Evolutionary conservation across 2,888 invertebrate genomes (phyloP), one percentile per base, ranked within the genome.

Genomic region (Phyllotreta cruciferae): DNA sequence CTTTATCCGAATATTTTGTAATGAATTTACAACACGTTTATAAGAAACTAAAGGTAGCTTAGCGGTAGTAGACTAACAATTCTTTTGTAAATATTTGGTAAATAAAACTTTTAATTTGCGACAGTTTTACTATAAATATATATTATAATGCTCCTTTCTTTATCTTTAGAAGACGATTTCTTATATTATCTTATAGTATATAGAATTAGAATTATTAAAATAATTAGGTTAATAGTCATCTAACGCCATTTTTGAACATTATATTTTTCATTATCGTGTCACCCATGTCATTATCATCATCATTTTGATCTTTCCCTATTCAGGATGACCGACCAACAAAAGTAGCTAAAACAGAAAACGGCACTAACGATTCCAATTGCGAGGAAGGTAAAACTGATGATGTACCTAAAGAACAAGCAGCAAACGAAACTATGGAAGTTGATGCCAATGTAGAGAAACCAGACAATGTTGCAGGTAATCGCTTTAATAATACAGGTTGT

Each of bases 271-370:
- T 42, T 56, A 44, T 13, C n/a, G 3, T 41, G 1, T n/a, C 41
- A 11, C 14, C 56, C 42, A 39, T 37, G 10, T 45, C 58, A 53
- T 63, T 24, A 42, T 54, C 63, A 63, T 63, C 47, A 42, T 60
- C 52, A 50, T 42, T 44, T 52, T 41, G 42, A 42, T 62, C 34
- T 62, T 56, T 56, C 34, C 56, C 52, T 35, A 49, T 73, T 62
- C 71, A 79, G 78, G 79, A 73, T 57, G 80, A 73, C 60, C 81
- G 83, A 68, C 86, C 86, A 24, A 79, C 85, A 34, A 86, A 86
- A 80, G 77, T 86, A 49, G 80, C 83, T 14, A 86, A 87, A 78
- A 85, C 84, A 67, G 83, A 54, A 13, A 67, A 66, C 52, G 67
- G 60, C 13, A 66, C 63, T 42, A 56, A 44, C 24, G 67, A 67